These are phyloP conservation scores for Hoplias malabaricus DNA, from an alignment of 2,113 vertebrate genomes.

Conservation along the genomic window DNA sequence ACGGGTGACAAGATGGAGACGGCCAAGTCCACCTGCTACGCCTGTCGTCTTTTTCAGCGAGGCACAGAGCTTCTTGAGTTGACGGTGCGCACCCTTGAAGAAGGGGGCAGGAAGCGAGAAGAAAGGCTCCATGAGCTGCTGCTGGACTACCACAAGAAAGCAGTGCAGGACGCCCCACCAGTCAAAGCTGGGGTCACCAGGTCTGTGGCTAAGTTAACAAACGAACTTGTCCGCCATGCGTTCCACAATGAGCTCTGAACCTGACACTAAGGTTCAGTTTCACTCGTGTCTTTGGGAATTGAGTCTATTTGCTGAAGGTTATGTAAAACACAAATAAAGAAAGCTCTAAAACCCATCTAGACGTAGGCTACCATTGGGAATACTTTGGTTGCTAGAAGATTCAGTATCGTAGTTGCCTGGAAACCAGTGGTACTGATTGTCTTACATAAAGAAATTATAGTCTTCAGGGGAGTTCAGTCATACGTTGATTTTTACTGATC, in stretches of 20 bases:
- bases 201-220: constrained; percentile 59
- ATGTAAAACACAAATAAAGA: background rate
- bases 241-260: background rate
- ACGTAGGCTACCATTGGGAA: background rate
- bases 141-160: constrained; percentile 86
- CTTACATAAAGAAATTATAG: no score
- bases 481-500: no score
- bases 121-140: constrained; percentile 86
- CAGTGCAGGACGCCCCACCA: constrained; percentile 82
- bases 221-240: background rate
- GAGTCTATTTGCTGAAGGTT: background rate
- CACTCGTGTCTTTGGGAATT: background rate
- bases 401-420: background rate
- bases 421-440: background rate
- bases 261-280: background rate
- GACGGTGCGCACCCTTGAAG: constrained; percentile 82
- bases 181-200: constrained; percentile 76
- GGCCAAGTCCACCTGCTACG: constrained; percentile 94
- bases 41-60: constrained; percentile 90
- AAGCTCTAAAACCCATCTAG: background rate
- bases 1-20: constrained; percentile 99
- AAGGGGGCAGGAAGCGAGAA: constrained; percentile 74
- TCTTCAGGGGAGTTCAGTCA: no score
- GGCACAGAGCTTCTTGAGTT: constrained; percentile 91
- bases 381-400: background rate